Base-by-base conservation (phyloP, 2,888 invertebrate species). In the Hemistola chrysoprasaria region DNA sequence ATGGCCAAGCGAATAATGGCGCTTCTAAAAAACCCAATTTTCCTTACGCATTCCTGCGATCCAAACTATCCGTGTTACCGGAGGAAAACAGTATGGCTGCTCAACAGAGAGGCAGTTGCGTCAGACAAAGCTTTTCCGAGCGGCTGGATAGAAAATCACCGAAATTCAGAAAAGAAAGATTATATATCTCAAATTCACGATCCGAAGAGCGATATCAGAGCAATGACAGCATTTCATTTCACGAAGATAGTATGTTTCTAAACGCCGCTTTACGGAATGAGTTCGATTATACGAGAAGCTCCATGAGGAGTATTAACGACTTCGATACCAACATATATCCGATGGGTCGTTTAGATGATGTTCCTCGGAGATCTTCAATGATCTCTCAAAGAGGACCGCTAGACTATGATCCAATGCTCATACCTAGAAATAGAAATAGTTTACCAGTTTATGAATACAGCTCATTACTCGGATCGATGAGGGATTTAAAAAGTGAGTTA, bases 31-130 rank as follows among this genome's bases (percentile, higher is more conserved):
- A 93, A 49, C 92, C 92, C 1, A 93, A 92, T 59, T 95, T 95
- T 57, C 95, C 95, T 0, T 94, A 94, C 64, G 94, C 94, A 1
- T 95, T 95, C 67, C 79, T 95, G 11, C 90, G 95, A 43, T 95
- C 95, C 0, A 93, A 93, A 53, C 78, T 95, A 28, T 94, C 94
- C 6, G 94, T 94, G 27, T 78, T 95, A 48, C 95, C 95, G 1
- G 95, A 95, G 78, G 95, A 95, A 76, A 92, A 92, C 52, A 90
- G 90, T 49, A 88, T 91, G 42, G 66, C 90, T 26, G 88, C 79
- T 21, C 87, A 90, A 59, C 87, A 90, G 62, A 83, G 85, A 62
- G 71, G 69, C 42, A 87, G 69, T 70, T 82, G 73, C 62, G 86
- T 78, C 45, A 87, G 81, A 65, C 91, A 79, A 73, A 92, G 90